A percentile compares a stretch with the other conserved stretches of the same genome.
phyloP scores from a whole-genome alignment of 2,113 vertebrate species.

The Prietella phreatophila region DNA sequence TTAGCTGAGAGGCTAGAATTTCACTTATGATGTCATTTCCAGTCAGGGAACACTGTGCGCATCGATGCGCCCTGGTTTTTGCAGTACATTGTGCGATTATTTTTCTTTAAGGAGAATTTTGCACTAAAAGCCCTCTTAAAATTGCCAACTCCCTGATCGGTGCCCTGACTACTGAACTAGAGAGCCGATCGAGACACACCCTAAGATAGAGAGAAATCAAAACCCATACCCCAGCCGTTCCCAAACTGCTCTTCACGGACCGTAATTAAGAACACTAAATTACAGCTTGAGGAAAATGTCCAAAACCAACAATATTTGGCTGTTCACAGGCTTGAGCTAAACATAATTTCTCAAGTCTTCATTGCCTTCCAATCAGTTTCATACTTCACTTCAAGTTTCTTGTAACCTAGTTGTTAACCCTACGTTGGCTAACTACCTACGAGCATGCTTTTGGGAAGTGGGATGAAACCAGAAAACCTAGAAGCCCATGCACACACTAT shows the following conservation, averaged over 20 bases:
- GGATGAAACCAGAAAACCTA: neutral
- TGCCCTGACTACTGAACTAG: no score
- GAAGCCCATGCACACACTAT: neutral
- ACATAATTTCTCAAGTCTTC: neutral
- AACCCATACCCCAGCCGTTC: neutral
- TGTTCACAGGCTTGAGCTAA: neutral
- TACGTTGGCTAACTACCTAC: neutral
- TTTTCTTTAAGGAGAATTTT: no score
- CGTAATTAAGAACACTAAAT: neutral
- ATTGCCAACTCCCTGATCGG: no score
- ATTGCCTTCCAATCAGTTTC: neutral
- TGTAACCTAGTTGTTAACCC: neutral
- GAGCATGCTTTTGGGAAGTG: neutral
- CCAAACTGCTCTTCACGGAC: neutral
- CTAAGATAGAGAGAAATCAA: neutral
- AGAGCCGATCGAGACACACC: no score
- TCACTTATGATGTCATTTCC: no score
- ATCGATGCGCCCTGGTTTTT: no score
- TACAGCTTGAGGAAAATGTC: neutral
- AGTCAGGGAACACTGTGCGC: no score
- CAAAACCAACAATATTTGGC: neutral
- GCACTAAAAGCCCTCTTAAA: no score
- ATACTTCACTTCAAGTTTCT: neutral
- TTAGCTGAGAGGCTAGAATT: no score
- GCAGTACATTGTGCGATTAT: no score